Evolutionary conservation across 2,113 vertebrate genomes (phyloP).

Genomic region (Dasyornis broadbenti): DNA sequence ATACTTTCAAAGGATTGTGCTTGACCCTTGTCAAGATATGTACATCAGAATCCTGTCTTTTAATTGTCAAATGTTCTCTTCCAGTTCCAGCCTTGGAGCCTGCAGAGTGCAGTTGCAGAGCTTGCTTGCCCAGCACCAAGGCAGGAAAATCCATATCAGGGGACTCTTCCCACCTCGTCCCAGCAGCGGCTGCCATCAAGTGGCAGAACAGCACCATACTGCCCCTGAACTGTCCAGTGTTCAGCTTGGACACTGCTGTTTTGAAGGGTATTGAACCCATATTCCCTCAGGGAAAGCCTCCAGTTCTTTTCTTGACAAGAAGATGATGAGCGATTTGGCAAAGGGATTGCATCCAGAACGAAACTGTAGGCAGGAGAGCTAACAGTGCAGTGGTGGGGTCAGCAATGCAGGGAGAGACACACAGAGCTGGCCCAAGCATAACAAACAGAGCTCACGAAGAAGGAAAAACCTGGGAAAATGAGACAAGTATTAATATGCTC

Average conservation of each 20-base stretch:
- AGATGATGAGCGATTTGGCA: not conserved
- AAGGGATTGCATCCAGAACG: not conserved
- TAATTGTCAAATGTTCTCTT: not conserved
- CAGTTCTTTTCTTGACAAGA: not conserved
- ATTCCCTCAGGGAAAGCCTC: not conserved
- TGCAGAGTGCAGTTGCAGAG: not conserved
- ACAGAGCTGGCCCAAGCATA: fast-evolving
- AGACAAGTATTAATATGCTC: not conserved
- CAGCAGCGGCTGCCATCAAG: not conserved
- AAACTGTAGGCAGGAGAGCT: not conserved
- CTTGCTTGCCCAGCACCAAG: not conserved
- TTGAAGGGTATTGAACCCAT: fast-evolving
- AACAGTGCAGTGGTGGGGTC: not conserved
- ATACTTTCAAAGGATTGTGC: not conserved
- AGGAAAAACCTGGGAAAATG: not conserved
- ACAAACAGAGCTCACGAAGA: not conserved
- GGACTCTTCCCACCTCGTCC: not conserved
- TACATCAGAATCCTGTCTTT: not conserved
- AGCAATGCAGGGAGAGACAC: fast-evolving
- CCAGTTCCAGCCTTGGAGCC: not conserved
- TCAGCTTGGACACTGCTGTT: fast-evolving
- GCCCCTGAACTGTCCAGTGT: not conserved
- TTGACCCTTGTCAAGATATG: not conserved
- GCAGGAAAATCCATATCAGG: not conserved
- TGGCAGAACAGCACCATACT: not conserved